These are phyloP conservation scores for Himalopsyche japonica DNA, from an alignment of 2,888 invertebrate genomes.

Conservation along the genomic window DNA sequence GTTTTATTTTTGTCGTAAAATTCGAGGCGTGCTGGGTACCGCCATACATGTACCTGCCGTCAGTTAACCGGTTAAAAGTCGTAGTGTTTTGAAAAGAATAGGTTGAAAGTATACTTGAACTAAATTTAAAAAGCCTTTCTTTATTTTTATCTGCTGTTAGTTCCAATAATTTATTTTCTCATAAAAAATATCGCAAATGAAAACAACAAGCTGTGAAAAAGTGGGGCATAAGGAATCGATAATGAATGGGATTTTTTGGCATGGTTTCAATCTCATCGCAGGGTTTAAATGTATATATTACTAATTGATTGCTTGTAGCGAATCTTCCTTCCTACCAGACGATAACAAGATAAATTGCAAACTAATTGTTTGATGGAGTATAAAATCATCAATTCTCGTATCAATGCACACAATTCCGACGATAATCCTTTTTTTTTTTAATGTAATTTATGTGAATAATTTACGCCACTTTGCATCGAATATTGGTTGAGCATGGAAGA, in stretches of 20 bases:
- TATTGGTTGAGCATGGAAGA: no score
- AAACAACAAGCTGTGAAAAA: not conserved
- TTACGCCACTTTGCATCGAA: no score
- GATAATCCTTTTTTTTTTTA: no score
- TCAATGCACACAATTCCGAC: not conserved
- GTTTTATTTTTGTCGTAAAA: no score
- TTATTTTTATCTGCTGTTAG: not conserved
- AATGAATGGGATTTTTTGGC: not conserved
- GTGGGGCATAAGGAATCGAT: not conserved
- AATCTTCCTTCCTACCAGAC: not conserved
- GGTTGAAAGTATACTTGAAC: no score
- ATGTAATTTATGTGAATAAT: no score
- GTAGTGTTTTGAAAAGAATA: no score
- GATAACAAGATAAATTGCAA: not conserved
- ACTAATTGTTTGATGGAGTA: not conserved
- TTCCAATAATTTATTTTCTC: not conserved
- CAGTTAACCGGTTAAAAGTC: no score
- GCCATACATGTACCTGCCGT: no score
- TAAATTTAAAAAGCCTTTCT: no score
- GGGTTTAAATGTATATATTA: not conserved
- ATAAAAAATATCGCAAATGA: not conserved
- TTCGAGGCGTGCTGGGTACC: no score
- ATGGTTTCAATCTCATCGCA: not conserved
- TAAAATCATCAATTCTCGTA: not conserved
- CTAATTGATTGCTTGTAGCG: not conserved